phyloP scores from a whole-genome alignment of 2,888 invertebrate species.

The Chalcosyrphus nemorum region DNA sequence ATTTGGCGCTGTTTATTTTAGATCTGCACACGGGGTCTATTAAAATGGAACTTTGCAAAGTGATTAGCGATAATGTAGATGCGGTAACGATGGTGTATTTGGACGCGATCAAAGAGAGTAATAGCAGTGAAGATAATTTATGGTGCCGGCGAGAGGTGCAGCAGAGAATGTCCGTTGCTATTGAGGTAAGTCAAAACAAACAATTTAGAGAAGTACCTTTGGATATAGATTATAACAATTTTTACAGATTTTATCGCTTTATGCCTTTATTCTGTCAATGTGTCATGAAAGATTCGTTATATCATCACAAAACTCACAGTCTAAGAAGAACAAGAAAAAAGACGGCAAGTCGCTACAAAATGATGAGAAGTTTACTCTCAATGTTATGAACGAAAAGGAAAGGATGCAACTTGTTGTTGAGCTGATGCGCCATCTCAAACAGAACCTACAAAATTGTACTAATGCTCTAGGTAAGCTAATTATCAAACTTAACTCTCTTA shows the following conservation, averaged over 20 bases:
- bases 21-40: slow-evolving; percentile 79
- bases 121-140: slow-evolving; percentile 80
- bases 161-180: slow-evolving; percentile 84
- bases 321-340: slow-evolving; percentile 75
- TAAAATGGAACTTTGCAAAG: slow-evolving; percentile 77
- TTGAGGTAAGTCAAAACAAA: slow-evolving; percentile 83
- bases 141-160: slow-evolving; percentile 83
- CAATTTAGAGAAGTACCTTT: not conserved
- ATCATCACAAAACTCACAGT: slow-evolving; percentile 76
- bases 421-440: slow-evolving; percentile 80
- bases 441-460: slow-evolving; percentile 79
- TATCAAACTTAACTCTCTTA: not conserved
- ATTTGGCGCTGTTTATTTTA: slow-evolving; percentile 79
- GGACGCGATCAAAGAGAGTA: slow-evolving; percentile 80
- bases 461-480: slow-evolving; percentile 78
- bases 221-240: not conserved
- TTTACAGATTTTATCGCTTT: slow-evolving; percentile 80
- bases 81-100: slow-evolving; percentile 77
- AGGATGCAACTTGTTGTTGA: slow-evolving; percentile 79
- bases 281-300: slow-evolving; percentile 78
- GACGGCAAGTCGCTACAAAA: slow-evolving; percentile 76
- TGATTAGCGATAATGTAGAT: slow-evolving; percentile 78
- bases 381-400: slow-evolving; percentile 79
- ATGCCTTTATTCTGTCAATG: slow-evolving; percentile 80
- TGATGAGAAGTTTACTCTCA: slow-evolving; percentile 71